phyloP scores from a whole-genome alignment of 2,113 vertebrate species.

The Pachyramphus minor region DNA sequence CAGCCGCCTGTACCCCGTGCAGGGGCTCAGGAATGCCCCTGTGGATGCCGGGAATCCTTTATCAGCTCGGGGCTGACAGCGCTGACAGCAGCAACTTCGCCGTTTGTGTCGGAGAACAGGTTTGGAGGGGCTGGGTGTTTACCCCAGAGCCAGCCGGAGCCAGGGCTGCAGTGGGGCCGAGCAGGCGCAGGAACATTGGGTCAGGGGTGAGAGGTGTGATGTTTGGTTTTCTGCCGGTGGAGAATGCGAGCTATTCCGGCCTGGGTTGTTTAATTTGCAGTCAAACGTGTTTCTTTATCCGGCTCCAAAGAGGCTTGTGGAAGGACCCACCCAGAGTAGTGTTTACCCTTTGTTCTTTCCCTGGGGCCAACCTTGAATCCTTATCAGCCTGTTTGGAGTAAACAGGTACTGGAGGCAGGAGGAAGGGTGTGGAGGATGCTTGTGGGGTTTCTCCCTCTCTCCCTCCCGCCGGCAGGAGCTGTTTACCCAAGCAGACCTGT shows the following conservation, averaged over 20 bases:
- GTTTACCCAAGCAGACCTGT: constrained; percentile 44
- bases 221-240: constrained; percentile 72
- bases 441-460: constrained; percentile 51
- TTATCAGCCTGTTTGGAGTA: constrained; percentile 69
- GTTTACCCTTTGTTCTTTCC: constrained; percentile 75
- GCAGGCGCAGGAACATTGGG: constrained; percentile 62
- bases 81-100: constrained; percentile 42
- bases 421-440: constrained; percentile 71
- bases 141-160: constrained; percentile 63
- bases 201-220: constrained; percentile 73
- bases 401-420: constrained; percentile 63
- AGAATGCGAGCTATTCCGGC: constrained; percentile 69
- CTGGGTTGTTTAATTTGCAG: constrained; percentile 67
- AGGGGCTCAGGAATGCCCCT: constrained; percentile 48
- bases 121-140: constrained; percentile 63
- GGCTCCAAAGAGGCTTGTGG: constrained; percentile 59
- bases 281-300: constrained; percentile 70
- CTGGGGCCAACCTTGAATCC: constrained; percentile 71
- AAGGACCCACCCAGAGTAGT: constrained; percentile 70
- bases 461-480: not conserved
- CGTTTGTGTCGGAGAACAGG: constrained; percentile 51
- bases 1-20: not conserved
- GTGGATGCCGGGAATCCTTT: constrained; percentile 53
- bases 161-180: constrained; percentile 50
- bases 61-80: constrained; percentile 55